phyloP scores from a whole-genome alignment of 2,113 vertebrate genomes.

The Microtus oregoni region DNA sequence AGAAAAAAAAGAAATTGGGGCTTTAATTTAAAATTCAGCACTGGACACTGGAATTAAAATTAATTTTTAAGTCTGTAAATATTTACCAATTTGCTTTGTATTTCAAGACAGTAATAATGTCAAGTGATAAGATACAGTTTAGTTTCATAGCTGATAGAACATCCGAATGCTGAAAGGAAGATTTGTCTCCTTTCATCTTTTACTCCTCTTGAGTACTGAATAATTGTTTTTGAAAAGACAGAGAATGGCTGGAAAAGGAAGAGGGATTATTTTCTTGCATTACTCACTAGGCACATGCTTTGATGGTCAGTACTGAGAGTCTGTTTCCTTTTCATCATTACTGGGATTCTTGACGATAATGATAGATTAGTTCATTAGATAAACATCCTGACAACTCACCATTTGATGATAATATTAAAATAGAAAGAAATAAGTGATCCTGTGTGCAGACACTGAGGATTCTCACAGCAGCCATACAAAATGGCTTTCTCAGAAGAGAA shows the following conservation, averaged over 20 bases:
- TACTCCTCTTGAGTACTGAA: slow-evolving; percentile 3
- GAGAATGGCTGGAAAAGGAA: slow-evolving; percentile 13
- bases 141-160: slow-evolving; percentile 31
- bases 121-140: slow-evolving; percentile 22
- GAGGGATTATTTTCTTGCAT: not conserved
- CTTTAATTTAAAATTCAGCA: slow-evolving; percentile 56
- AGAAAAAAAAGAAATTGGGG: not conserved
- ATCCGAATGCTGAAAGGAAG: slow-evolving; percentile 46
- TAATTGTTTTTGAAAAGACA: slow-evolving; percentile 34
- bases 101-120: slow-evolving; percentile 1
- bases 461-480: not conserved
- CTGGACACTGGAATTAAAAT: not conserved
- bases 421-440: not conserved
- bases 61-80: slow-evolving; percentile 56
- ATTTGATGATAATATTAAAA: not conserved
- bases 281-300: not conserved
- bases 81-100: slow-evolving; percentile 41
- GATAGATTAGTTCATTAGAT: slow-evolving; percentile 9
- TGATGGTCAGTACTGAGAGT: not conserved
- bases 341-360: not conserved
- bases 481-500: slow-evolving; percentile 54
- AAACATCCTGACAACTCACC: not conserved
- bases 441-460: not conserved
- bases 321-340: slow-evolving; percentile 1
- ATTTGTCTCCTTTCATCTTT: slow-evolving; percentile 30